Evolutionary conservation across 1,140 invertebrate species (phyloP).

Genomic region (Piezodorus guildinii): DNA sequence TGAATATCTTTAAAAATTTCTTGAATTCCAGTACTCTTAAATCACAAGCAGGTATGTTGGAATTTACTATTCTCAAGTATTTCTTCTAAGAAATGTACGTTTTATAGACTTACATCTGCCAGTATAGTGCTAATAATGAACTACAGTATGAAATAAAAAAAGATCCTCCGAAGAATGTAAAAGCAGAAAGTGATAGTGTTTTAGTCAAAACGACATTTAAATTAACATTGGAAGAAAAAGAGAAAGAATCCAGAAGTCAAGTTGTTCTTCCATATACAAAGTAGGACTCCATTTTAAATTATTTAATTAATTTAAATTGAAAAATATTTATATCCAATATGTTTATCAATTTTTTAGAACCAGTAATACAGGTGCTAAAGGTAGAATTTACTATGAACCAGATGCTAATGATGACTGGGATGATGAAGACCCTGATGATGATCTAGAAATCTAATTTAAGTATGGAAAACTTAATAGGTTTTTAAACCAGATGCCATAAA

Average conservation of each 20-base stretch:
- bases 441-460: slow-evolving; percentile 21
- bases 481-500: too few species aligned
- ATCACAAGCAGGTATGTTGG: too few species aligned
- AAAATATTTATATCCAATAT: neutral
- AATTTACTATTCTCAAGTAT: too few species aligned
- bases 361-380: neutral
- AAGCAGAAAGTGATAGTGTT: neutral
- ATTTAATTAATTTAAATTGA: neutral
- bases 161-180: neutral
- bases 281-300: neutral
- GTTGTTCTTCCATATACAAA: slow-evolving; percentile 20
- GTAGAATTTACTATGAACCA: slow-evolving; percentile 23
- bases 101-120: neutral
- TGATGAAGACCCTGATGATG: slow-evolving; percentile 26
- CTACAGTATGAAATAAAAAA: neutral
- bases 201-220: slow-evolving; percentile 20
- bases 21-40: too few species aligned
- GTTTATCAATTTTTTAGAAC: neutral
- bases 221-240: slow-evolving; percentile 21
- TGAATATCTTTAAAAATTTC: too few species aligned
- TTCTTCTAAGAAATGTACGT: neutral
- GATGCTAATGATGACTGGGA: slow-evolving; percentile 26
- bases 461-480: too few species aligned
- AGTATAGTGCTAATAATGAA: neutral
- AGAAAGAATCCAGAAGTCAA: slow-evolving; percentile 20